Percentiles rank a stretch among this genome's conserved stretches.
Evolutionary conservation across 1,140 invertebrate genomes (phyloP).

Genomic region (Bombus balteatus): DNA sequence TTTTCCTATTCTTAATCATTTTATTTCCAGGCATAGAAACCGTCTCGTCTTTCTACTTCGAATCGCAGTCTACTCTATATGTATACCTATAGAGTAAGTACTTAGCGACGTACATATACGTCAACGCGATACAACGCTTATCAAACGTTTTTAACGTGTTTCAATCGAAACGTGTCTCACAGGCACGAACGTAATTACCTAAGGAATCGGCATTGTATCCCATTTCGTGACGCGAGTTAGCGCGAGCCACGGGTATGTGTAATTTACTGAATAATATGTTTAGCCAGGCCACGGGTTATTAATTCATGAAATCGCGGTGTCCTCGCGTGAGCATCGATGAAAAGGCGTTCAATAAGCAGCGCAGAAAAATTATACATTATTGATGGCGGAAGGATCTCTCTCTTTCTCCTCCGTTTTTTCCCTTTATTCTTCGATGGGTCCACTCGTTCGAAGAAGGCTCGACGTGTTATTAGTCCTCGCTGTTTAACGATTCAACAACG

Average conservation of each 20-base stretch:
- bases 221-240: slow-evolving; percentile 23
- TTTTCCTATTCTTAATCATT: no score
- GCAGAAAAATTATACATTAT: slow-evolving; percentile 30
- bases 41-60: no score
- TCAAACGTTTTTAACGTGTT: not conserved
- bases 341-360: not conserved
- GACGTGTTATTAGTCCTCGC: slow-evolving; percentile 39
- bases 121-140: no score
- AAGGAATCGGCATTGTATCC: slow-evolving; percentile 22
- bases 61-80: no score
- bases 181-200: not conserved
- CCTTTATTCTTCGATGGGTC: not conserved
- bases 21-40: no score
- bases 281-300: slow-evolving; percentile 42
- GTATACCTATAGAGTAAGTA: no score
- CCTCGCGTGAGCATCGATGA: slow-evolving; percentile 36
- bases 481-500: slow-evolving; percentile 14
- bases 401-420: not conserved
- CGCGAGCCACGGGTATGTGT: slow-evolving; percentile 21
- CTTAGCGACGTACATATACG: no score
- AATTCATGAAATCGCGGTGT: slow-evolving; percentile 45
- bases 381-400: not conserved
- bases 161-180: slow-evolving; percentile 16
- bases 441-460: not conserved
- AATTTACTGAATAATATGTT: slow-evolving; percentile 50